Conservation (phyloP, 1,140 invertebrate species). For the Micrasema longulum region DNA sequence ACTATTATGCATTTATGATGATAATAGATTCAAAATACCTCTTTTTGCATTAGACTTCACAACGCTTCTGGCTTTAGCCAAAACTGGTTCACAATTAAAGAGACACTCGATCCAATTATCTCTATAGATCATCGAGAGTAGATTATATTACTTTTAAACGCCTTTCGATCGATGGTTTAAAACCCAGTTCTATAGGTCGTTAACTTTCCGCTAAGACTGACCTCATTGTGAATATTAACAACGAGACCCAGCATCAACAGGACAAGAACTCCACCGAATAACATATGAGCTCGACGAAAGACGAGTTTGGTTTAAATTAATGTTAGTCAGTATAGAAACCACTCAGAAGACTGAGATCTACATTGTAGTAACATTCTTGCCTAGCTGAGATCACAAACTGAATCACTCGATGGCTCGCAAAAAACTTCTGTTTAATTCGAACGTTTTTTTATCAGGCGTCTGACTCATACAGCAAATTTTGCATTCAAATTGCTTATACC, state of each 20-base stretch:
- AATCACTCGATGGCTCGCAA: background rate
- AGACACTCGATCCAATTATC: background rate
- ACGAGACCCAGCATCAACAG: no score
- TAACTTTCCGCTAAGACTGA: constrained; percentile 12
- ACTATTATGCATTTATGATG: no score
- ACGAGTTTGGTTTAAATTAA: no score
- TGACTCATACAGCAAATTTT: no score
- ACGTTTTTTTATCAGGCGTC: no score
- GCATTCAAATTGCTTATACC: no score
- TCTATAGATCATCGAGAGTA: constrained; percentile 3
- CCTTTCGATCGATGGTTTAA: background rate
- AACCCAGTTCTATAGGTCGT: constrained; percentile 1
- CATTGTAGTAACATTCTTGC: background rate
- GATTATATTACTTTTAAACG: background rate
- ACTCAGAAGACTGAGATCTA: no score
- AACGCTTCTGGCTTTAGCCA: background rate
- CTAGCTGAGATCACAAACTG: constrained; percentile 6
- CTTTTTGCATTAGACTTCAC: background rate
- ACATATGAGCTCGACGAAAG: no score
- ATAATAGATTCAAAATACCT: no score
- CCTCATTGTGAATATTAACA: constrained; percentile 11
- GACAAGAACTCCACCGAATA: background rate
- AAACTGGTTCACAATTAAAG: constrained; percentile 18
- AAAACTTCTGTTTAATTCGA: no score
- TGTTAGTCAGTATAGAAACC: no score